Evolutionary conservation across 2,797 vertebrate species (phyloP).

Genomic region (Cygnus olor): DNA sequence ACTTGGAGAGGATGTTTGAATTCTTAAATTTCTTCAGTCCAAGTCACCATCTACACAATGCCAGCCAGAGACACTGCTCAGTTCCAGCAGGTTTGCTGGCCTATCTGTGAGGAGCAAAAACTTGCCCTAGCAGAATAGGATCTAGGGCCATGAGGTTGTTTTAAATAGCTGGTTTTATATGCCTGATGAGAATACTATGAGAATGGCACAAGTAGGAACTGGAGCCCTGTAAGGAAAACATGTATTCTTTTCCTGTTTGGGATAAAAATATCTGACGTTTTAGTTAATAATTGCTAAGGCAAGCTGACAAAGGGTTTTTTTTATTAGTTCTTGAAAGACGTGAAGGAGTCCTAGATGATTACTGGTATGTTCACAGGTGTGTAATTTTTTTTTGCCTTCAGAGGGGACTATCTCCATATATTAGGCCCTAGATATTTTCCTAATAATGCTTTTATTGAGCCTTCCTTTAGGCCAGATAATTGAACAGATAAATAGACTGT

Average conservation of each 20-base stretch:
- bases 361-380: background rate
- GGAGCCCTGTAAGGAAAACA: background rate
- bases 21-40: background rate
- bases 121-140: background rate
- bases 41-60: background rate
- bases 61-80: background rate
- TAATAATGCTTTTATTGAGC: background rate
- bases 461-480: background rate
- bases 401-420: background rate
- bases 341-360: background rate
- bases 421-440: background rate
- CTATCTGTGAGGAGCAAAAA: background rate
- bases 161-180: background rate
- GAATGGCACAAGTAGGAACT: background rate
- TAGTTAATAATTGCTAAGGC: background rate
- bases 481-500: background rate
- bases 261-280: background rate
- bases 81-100: background rate
- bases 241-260: background rate
- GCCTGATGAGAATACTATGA: background rate
- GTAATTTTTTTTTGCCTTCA: background rate
- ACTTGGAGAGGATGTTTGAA: background rate
- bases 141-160: background rate
- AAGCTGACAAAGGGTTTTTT: background rate
- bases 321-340: background rate